A percentile compares a stretch with the other conserved stretches of the same genome.
Conservation (phyloP, 2,888 invertebrate species). For the Temnothorax rugatulus region DNA sequence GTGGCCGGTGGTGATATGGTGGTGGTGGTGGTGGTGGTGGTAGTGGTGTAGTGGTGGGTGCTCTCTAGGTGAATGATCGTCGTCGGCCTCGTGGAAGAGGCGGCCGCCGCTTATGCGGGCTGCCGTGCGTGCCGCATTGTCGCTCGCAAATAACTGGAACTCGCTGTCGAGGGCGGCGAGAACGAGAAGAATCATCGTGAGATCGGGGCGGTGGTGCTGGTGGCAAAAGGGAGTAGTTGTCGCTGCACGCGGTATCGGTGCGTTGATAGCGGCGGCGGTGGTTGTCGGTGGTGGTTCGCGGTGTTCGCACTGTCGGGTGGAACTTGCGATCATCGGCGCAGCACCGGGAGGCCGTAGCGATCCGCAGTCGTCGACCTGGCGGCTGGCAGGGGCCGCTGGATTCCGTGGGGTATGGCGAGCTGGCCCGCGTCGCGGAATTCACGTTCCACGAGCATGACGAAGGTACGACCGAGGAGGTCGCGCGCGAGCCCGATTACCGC, state of each 20-base stretch:
- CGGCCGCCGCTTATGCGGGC: conserved; percentile 74
- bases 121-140: conserved; percentile 74
- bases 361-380: conserved; percentile 72
- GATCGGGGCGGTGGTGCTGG: conserved; percentile 27
- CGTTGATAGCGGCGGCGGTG: conserved; percentile 49
- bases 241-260: conserved; percentile 58
- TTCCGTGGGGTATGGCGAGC: conserved; percentile 71
- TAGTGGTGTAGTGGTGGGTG: conserved; percentile 74
- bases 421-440: conserved; percentile 56
- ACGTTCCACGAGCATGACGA: conserved; percentile 53
- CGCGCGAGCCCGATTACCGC: conserved; percentile 52
- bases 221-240: conserved; percentile 42
- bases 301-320: conserved; percentile 35
- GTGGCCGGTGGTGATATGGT: conserved; percentile 70
- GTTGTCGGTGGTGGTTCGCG: conserved; percentile 16
- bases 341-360: conserved; percentile 36
- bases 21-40: conserved; percentile 66
- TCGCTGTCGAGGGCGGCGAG: conserved; percentile 52
- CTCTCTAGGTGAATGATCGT: conserved; percentile 77
- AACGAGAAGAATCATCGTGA: conserved; percentile 20
- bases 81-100: conserved; percentile 76
- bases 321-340: conserved; percentile 51
- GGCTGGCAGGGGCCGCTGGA: conserved; percentile 74
- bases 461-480: conserved; percentile 57
- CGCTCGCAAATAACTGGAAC: conserved; percentile 66